Percentiles rank a stretch among this genome's conserved stretches.
These are phyloP conservation scores for Rugalucina vietnamica DNA, from an alignment of 2,888 invertebrate genomes.

Conservation along the genomic window DNA sequence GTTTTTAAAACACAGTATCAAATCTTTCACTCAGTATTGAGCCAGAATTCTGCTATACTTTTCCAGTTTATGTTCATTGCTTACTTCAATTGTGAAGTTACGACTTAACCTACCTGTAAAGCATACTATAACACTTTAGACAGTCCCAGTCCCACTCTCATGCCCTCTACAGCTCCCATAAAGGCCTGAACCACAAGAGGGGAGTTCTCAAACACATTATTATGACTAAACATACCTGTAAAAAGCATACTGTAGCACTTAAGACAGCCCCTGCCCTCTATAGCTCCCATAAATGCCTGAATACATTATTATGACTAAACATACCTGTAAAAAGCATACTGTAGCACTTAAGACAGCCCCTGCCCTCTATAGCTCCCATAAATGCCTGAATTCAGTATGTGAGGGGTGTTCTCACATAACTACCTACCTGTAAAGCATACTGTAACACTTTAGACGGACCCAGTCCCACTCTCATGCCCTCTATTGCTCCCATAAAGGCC, in stretches of 20 bases:
- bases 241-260: no score
- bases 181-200: conserved; percentile 99
- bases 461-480: conserved; percentile 97
- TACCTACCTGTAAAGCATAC: conserved; percentile 96
- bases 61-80: no score
- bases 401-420: neutral
- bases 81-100: no score
- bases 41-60: no score
- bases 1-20: no score
- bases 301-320: neutral
- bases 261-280: no score
- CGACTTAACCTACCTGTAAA: conserved; percentile 92
- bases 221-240: conserved; percentile 99
- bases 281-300: neutral
- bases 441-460: conserved; percentile 98
- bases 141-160: conserved; percentile 98
- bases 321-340: no score
- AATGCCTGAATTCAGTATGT: neutral
- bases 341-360: no score
- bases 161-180: conserved; percentile 99
- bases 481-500: conserved; percentile 99
- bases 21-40: no score
- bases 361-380: no score
- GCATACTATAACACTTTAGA: conserved; percentile 98
- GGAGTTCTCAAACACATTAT: conserved; percentile 99